These are phyloP conservation scores for Astatoreochromis straeleni DNA, from an alignment of 2,113 vertebrate species.

Conservation along the genomic window DNA sequence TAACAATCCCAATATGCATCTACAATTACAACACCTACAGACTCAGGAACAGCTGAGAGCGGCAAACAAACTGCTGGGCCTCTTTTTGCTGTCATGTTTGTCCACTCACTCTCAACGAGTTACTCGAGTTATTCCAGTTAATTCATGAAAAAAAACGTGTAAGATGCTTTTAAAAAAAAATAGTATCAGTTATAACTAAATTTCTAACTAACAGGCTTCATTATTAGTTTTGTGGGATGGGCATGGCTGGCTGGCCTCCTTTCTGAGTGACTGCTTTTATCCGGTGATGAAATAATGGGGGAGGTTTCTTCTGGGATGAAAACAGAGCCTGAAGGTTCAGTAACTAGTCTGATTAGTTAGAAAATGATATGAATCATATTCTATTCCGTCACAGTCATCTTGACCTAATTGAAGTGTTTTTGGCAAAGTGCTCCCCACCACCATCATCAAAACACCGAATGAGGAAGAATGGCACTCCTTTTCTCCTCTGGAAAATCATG, in stretches of 20 bases:
- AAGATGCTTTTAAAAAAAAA: neutral
- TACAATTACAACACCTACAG: neutral
- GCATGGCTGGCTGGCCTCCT: neutral
- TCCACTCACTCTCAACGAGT: neutral
- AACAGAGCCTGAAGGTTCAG: neutral
- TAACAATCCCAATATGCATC: neutral
- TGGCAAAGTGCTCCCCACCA: neutral
- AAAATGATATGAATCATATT: neutral
- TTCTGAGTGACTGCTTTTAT: neutral
- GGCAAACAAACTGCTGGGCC: accelerated
- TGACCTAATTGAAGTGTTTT: neutral
- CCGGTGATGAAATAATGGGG: neutral
- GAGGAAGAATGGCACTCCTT: neutral
- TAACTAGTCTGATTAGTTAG: neutral
- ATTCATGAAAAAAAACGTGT: accelerated
- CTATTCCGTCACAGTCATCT: neutral
- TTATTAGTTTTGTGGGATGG: neutral
- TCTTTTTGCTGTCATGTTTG: neutral
- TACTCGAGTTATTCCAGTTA: neutral
- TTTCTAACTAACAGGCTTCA: neutral
- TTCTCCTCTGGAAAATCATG: neutral
- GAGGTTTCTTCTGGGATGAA: neutral
- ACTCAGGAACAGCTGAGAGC: neutral
- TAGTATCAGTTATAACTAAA: neutral
- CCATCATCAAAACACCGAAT: neutral